Evolutionary conservation across 2,888 invertebrate genomes (phyloP), one percentile per base, ranked within the genome.

Genomic region (Orthosia gothica): DNA sequence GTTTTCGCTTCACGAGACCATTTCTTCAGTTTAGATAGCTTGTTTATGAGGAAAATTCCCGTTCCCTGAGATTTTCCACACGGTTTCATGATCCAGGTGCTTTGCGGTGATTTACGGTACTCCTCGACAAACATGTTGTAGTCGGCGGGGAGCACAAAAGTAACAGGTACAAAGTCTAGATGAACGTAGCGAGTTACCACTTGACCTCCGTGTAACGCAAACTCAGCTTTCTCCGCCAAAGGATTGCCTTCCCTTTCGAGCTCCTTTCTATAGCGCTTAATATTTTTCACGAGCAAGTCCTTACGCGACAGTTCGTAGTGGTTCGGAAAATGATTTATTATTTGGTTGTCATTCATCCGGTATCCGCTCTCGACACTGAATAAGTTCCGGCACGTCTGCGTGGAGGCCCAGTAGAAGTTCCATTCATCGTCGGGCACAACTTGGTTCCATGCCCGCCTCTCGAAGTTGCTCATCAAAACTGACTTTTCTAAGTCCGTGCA

Each of bases 31-130:
- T 99, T 99, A 5, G 99, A 99, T 77, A 99, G 96, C 96, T 99
- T 99, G 93, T 99, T 99, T 88, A 99, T 99, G 72, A 99, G 97
- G 93, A 99, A 99, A 90, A 99, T 99, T 55, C 99, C 99, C 20
- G 98, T 98, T 2, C 99, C 99, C 92, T 98, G 98, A 0, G 99
- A 99, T 95, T 99, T 98, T 47, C 99, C 99, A 92, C 99, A 99
- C 0, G 99, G 99, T 93, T 99, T 99, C 98, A 99, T 99, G 83
- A 99, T 99, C 99, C 99, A 99, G 0, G 99, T 99, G 87, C 98
- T 98, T 91, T 98, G 98, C 0, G 99, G 99, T 84, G 98, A 98
- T 95, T 99, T 99, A 70, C 99, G 97, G 92, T 99, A 99, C 92
- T 99, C 99, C 92, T 99, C 99, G 2, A 99, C 99, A 94, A 99